These are phyloP conservation scores for Podargus strigoides DNA, from an alignment of 2,797 vertebrate species.

Conservation along the genomic window DNA sequence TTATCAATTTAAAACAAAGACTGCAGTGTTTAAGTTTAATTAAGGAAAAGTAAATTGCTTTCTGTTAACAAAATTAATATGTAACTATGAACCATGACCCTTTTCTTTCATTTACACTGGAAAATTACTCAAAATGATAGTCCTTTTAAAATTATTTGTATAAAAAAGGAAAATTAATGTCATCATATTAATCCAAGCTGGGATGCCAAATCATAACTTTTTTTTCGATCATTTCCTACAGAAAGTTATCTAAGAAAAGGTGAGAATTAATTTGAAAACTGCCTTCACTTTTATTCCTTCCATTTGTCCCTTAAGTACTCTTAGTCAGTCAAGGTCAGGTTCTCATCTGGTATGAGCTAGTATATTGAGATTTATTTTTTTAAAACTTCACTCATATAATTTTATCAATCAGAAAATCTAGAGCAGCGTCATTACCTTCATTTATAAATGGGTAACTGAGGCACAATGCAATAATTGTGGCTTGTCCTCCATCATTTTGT, in stretches of 20 bases:
- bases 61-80: constrained; percentile 42
- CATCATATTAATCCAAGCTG: background rate
- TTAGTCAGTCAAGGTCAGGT: background rate
- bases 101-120: constrained; percentile 18
- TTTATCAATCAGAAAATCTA: background rate
- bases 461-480: background rate
- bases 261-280: constrained; percentile 3
- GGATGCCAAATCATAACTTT: background rate
- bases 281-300: background rate
- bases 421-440: background rate
- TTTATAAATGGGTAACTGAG: background rate
- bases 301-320: background rate
- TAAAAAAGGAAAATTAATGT: background rate
- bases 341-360: background rate
- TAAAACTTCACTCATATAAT: background rate
- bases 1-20: constrained; percentile 59
- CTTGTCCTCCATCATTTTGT: background rate
- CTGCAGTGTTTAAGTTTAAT: constrained; percentile 36
- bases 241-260: background rate
- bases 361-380: background rate
- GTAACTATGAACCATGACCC: constrained; percentile 40
- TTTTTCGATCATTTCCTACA: background rate
- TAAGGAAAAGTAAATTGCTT: constrained; percentile 54
- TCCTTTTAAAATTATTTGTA: background rate
- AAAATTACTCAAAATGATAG: constrained; percentile 20